Conservation (phyloP, 2,888 invertebrate genomes). For the Drepanosiphum platanoidis region DNA sequence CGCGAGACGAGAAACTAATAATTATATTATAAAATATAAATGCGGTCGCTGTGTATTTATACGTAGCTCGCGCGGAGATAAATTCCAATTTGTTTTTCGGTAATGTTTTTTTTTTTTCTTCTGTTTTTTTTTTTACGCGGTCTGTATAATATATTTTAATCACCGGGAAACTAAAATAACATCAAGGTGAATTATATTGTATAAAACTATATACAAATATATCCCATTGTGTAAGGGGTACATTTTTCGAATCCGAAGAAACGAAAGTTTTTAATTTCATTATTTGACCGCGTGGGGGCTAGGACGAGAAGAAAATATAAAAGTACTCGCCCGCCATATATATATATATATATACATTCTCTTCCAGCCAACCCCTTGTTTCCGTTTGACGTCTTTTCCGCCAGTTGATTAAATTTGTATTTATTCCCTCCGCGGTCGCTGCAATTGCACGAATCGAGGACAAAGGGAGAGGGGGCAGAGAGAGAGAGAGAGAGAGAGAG, state of each 20-base stretch:
- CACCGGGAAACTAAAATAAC: background rate
- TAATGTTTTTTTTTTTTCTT: background rate
- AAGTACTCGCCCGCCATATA: background rate
- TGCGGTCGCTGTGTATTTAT: too few relatives aligned
- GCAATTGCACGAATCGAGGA: background rate
- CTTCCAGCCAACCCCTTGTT: background rate
- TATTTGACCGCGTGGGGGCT: background rate
- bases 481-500: background rate
- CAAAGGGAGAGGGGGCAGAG: background rate
- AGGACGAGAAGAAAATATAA: conserved; percentile 3
- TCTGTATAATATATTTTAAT: background rate
- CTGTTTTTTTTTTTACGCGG: background rate
- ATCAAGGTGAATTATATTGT: too few relatives aligned
- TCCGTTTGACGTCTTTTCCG: conserved; percentile 9
- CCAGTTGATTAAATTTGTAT: conserved; percentile 59
- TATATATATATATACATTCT: too few relatives aligned
- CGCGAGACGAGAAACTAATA: background rate
- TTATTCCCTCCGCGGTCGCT: conserved; percentile 30
- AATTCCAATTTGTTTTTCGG: background rate
- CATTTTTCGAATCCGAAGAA: background rate
- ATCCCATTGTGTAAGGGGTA: background rate
- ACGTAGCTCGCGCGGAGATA: background rate
- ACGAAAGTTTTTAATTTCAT: conserved; percentile 49
- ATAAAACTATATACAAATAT: background rate
- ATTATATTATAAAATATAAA: background rate